Conservation (phyloP, 2,113 vertebrate species). For the Charina bottae region DNA sequence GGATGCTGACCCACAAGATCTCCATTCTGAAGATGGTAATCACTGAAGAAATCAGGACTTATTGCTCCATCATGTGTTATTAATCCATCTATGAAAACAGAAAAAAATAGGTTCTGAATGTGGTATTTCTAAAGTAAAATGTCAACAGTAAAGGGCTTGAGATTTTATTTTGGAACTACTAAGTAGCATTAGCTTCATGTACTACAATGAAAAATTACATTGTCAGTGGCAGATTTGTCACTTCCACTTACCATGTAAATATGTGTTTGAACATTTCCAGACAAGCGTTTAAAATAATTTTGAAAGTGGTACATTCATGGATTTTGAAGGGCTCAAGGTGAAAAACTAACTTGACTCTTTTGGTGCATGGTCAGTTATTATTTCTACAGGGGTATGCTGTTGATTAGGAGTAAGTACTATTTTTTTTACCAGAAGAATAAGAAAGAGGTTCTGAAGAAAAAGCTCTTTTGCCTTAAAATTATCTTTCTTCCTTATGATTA, state of each 20-base stretch:
- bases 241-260: not conserved
- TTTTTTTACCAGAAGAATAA: not conserved
- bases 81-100: conserved; percentile 83
- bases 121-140: not conserved
- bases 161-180: not conserved
- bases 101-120: not conserved
- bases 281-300: not conserved
- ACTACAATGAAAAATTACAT: not conserved
- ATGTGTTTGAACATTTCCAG: not conserved
- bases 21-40: conserved; percentile 89
- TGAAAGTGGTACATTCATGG: not conserved
- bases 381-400: not conserved
- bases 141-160: not conserved
- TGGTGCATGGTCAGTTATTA: not conserved
- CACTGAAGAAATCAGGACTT: conserved; percentile 89
- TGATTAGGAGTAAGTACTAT: not conserved
- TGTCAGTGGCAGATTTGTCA: not conserved
- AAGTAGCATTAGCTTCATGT: not conserved
- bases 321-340: not conserved
- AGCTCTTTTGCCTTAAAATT: not conserved
- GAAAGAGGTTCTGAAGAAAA: not conserved
- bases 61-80: conserved; percentile 84
- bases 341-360: not conserved
- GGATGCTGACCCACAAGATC: conserved; percentile 80
- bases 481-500: not conserved